Evolutionary conservation across 2,888 invertebrate species (phyloP).

Genomic region (Biston betularia): DNA sequence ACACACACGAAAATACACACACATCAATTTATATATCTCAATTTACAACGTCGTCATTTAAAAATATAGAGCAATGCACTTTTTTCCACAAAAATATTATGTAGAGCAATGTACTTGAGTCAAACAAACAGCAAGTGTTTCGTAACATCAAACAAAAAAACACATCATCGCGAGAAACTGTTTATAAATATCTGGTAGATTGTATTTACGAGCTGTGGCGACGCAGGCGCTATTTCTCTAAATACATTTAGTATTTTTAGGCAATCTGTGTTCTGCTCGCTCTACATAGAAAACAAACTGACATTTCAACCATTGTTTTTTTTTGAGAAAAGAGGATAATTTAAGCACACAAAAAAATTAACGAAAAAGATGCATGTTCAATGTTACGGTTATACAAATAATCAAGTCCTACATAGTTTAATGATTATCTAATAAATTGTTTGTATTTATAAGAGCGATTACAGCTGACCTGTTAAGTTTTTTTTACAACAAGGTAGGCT

Average conservation of each 20-base stretch:
- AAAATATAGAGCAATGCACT: not conserved
- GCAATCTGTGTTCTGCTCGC: constrained; percentile 21
- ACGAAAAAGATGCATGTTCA: not conserved
- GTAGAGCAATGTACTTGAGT: constrained; percentile 10
- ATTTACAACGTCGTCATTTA: not conserved
- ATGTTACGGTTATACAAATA: too few relatives aligned
- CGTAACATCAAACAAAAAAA: constrained; percentile 10
- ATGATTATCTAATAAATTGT: too few relatives aligned
- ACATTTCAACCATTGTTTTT: not conserved
- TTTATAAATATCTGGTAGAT: constrained; percentile 23
- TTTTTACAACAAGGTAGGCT: too few relatives aligned
- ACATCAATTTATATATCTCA: too few relatives aligned
- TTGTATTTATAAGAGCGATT: too few relatives aligned
- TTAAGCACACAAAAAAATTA: not conserved
- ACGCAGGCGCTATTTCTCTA: constrained; percentile 30
- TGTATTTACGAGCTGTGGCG: constrained; percentile 20
- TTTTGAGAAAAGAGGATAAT: not conserved
- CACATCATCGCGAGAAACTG: constrained; percentile 3
- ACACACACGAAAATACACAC: too few relatives aligned
- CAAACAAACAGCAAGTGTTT: constrained; percentile 1
- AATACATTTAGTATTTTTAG: constrained; percentile 41
- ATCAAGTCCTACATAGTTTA: too few relatives aligned
- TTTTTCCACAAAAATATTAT: constrained; percentile 7
- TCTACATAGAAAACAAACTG: constrained; percentile 1
- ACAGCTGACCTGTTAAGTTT: too few relatives aligned